Evolutionary conservation across 2,113 vertebrate genomes (phyloP).

Genomic region (Irena cyanogastra): DNA sequence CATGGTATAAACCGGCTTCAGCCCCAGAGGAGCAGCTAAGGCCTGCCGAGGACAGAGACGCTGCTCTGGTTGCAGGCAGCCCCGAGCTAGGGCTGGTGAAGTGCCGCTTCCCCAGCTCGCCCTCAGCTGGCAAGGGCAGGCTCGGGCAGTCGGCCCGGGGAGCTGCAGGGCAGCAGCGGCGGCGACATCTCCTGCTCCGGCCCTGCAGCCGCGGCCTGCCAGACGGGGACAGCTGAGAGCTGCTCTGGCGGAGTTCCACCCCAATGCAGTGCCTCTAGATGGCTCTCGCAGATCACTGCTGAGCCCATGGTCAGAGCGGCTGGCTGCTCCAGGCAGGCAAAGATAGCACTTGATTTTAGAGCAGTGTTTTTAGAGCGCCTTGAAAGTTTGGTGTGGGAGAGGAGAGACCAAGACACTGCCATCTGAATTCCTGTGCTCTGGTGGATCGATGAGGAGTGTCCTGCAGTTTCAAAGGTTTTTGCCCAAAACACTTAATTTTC

Average conservation of each 20-base stretch:
- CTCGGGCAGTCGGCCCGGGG: too few relatives aligned
- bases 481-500: accelerated
- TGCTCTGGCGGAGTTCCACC: accelerated
- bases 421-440: background rate
- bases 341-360: accelerated
- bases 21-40: background rate
- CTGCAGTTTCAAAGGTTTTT: accelerated
- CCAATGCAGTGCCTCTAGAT: background rate
- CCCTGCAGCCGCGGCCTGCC: too few relatives aligned
- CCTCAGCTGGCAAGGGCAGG: background rate
- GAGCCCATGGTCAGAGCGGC: accelerated
- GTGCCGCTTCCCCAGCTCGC: too few relatives aligned
- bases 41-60: accelerated
- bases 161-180: background rate
- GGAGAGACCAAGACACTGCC: background rate
- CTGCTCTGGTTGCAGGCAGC: background rate
- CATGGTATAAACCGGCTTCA: background rate
- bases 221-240: accelerated
- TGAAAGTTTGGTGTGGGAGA: background rate
- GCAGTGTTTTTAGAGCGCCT: background rate
- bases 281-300: background rate
- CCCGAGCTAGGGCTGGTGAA: accelerated
- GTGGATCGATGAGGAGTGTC: background rate
- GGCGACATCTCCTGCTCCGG: background rate
- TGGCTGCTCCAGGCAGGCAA: background rate